Evolutionary conservation across 2,797 vertebrate genomes (phyloP).

Genomic region (Macropus fuliginosus): DNA sequence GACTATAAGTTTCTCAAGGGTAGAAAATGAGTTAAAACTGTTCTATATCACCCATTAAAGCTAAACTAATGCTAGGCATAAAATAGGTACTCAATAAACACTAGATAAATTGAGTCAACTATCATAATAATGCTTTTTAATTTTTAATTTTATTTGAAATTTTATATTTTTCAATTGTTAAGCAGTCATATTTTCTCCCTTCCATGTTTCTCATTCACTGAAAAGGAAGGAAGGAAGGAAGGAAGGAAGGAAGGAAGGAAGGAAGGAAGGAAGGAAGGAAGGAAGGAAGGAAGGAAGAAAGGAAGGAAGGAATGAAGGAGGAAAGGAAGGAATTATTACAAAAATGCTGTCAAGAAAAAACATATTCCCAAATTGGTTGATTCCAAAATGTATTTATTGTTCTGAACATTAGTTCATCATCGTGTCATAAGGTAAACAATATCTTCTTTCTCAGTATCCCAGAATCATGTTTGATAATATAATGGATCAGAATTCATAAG

Average conservation of each 20-base stretch:
- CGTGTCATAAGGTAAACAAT: not conserved
- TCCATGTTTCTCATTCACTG: not conserved
- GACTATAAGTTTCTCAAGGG: not conserved
- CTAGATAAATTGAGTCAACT: not conserved
- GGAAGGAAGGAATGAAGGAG: conserved; percentile 7
- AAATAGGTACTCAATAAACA: not conserved
- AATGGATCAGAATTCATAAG: not conserved
- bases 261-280: conserved; percentile 41
- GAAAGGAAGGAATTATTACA: not conserved
- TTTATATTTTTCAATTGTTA: not conserved
- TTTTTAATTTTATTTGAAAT: not conserved
- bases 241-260: conserved; percentile 15
- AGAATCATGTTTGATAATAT: not conserved
- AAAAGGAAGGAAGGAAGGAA: not conserved
- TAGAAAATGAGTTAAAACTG: not conserved
- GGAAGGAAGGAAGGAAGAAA: conserved; percentile 32
- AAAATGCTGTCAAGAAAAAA: not conserved
- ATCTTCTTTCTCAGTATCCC: not conserved
- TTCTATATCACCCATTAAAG: not conserved
- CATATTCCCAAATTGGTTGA: not conserved
- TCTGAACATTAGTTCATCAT: not conserved
- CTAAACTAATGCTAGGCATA: not conserved
- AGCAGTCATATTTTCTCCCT: not conserved
- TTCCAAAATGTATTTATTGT: not conserved
- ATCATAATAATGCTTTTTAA: not conserved